Conservation (phyloP, 1,140 invertebrate genomes). For the Palaemon carinicauda region DNA sequence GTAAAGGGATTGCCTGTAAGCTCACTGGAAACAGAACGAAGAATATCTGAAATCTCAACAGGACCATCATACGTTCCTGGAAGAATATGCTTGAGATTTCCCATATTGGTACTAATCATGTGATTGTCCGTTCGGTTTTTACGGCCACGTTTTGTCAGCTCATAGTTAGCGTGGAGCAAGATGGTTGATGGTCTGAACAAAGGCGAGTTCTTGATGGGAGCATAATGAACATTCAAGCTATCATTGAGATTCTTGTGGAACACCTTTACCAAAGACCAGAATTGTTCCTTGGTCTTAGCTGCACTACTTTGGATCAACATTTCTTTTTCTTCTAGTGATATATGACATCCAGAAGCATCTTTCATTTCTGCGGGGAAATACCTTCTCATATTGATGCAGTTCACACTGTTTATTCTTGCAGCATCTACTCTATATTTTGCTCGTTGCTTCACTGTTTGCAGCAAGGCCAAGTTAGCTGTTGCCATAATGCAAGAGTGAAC, state of each 20-base stretch:
- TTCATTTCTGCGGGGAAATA: not conserved
- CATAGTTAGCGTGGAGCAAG: not conserved
- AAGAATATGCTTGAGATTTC: not conserved
- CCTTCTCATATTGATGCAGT: constrained; percentile 22
- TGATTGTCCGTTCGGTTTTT: constrained; percentile 15
- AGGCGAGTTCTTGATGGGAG: not conserved
- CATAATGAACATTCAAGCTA: not conserved
- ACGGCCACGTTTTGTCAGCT: not conserved
- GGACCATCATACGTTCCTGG: not conserved
- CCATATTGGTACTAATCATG: constrained; percentile 31
- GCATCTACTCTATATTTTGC: not conserved
- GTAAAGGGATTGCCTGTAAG: not conserved
- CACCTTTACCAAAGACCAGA: not conserved
- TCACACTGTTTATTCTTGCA: not conserved
- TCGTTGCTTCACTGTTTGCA: not conserved
- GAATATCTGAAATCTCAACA: not conserved
- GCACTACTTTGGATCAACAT: not conserved
- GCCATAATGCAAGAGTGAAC: constrained; percentile 25
- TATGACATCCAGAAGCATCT: constrained; percentile 13
- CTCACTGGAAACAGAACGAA: not conserved
- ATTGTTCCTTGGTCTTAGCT: not conserved
- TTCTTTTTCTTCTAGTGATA: constrained; percentile 12
- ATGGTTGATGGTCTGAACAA: constrained; percentile 1
- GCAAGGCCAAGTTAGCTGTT: not conserved
- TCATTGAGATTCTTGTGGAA: not conserved